Evolutionary conservation across 2,113 vertebrate genomes (phyloP).

Genomic region (Periophthalmus modestus): DNA sequence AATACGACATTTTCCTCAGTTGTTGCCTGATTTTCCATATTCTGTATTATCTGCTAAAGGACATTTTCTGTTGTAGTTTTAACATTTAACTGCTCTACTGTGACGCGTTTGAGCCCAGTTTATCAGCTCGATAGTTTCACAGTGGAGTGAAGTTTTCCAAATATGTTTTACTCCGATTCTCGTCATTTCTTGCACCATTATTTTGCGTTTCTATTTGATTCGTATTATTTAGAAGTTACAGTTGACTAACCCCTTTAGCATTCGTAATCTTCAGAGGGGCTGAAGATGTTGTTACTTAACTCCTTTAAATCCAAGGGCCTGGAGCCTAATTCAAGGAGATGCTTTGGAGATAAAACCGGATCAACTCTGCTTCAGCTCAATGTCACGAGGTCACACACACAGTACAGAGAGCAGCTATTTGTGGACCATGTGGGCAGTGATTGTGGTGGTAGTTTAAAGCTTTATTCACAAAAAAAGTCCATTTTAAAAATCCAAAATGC

Average conservation of each 20-base stretch:
- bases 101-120: too few species aligned
- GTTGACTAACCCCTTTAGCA: neutral
- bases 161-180: too few species aligned
- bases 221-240: too few species aligned
- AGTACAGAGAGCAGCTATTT: neutral
- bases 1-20: too few species aligned
- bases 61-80: too few species aligned
- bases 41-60: too few species aligned
- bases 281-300: conserved; percentile 14
- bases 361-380: conserved; percentile 17
- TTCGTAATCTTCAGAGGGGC: conserved; percentile 30
- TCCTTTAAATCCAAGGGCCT: neutral
- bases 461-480: neutral
- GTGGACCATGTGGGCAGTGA: neutral
- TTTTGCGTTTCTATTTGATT: too few species aligned
- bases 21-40: too few species aligned
- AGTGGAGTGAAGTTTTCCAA: too few species aligned
- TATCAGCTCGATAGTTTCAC: too few species aligned
- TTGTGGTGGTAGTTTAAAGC: neutral
- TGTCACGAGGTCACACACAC: conserved; percentile 16
- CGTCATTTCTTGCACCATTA: too few species aligned
- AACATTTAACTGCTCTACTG: too few species aligned
- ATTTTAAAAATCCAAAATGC: neutral
- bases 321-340: conserved; percentile 14
- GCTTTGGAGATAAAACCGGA: neutral